Evolutionary conservation across 2,113 vertebrate genomes (phyloP), one percentile per base, ranked within the genome.

Genomic region (Hystrix cristata): DNA sequence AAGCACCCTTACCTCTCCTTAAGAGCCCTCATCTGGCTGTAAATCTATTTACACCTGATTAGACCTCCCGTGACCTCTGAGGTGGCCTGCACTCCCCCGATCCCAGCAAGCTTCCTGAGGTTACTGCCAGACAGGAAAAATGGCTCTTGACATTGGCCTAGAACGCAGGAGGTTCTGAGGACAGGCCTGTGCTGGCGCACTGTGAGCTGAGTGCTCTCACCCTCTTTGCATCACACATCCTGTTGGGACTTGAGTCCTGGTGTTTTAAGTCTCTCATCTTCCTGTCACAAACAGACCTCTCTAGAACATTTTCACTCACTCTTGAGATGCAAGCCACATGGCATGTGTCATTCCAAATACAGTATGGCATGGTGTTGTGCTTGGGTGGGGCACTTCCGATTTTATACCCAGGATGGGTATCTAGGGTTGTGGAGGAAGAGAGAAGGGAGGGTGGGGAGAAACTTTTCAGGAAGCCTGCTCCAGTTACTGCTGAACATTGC

Each of bases 31-130:
- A 3, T 64, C 31, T 48, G 67, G 43, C 87, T 81, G 18, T 81
- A 79, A 82, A 91, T 94, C 88, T 94, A 14, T 93, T 81, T 82
- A 72, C 51, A 81, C 90, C 79, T 51, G 60, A n/a, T 88, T 88
- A 93, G 92, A 95, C 57, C n/a, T 55, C 4, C 67, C 90, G 3
- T 67, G 90, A 87, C 60, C 14, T 80, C 79, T 23, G 71, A 78
- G 59, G 84, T 94, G 51, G 80, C 67, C 43, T 51, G 53, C 10
- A 3, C 60, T 29, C 53, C 90, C 67, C 12, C 34, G 7, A 59
- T 60, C 79, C 57, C 69, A 64, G 31, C 80, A 64, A 29, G 21
- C 87, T 79, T 62, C 64, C 74, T 80, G 53, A 82, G 51, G 43
- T 89, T 85, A 38, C 69, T 93, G 83, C 72, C 69, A 92, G 69